These are phyloP conservation scores for Limonius californicus DNA, from an alignment of 1,140 invertebrate species.

Conservation along the genomic window DNA sequence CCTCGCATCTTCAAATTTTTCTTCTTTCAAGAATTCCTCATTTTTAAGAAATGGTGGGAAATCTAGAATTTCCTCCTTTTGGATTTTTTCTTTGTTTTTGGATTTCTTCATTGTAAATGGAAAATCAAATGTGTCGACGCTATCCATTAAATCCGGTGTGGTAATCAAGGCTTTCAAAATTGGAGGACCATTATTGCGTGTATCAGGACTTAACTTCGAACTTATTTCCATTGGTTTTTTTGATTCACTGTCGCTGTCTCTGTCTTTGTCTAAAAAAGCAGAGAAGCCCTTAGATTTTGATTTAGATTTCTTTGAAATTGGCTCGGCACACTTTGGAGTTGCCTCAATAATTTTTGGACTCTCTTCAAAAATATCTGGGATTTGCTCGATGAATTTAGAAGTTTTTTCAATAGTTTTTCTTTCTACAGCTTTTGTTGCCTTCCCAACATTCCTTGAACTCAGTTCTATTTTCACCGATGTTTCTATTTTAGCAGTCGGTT, in stretches of 20 bases:
- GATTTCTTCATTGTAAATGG: neutral
- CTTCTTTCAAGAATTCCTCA: neutral
- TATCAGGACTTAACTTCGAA: neutral
- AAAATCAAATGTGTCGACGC: neutral
- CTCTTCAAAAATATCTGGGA: slow-evolving; percentile 4
- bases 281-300: no score
- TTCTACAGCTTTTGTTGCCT: no score
- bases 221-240: no score
- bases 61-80: neutral
- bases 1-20: slow-evolving; percentile 5
- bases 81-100: neutral
- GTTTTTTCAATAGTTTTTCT: neutral
- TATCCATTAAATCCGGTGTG: neutral
- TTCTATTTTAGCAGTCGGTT: no score
- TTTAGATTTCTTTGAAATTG: no score
- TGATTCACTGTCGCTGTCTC: no score
- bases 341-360: neutral
- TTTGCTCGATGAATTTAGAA: neutral
- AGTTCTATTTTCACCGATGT: no score
- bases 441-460: no score
- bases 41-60: neutral
- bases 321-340: no score
- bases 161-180: neutral
- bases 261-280: no score
- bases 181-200: neutral